Evolutionary conservation across 2,797 vertebrate species (phyloP).

Genomic region (Mallotus villosus): DNA sequence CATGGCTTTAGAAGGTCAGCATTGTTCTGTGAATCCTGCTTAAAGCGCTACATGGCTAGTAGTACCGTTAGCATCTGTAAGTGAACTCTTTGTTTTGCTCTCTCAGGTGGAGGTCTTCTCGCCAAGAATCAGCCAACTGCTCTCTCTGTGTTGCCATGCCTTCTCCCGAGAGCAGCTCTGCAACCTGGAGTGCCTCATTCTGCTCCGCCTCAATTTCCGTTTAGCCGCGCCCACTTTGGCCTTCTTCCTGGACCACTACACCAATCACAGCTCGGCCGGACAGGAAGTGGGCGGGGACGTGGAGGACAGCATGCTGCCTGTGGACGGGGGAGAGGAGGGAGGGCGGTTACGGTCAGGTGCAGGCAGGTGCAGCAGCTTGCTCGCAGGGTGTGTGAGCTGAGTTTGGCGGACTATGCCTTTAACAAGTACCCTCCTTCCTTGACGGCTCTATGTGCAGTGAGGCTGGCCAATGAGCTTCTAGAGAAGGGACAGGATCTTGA

Average conservation of each 20-base stretch:
- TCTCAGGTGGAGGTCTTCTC: slow-evolving; percentile 87
- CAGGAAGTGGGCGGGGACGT: slow-evolving; percentile 4
- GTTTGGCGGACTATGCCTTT: slow-evolving; percentile 91
- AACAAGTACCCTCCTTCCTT: slow-evolving; percentile 84
- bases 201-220: slow-evolving; percentile 83
- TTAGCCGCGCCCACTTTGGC: slow-evolving; percentile 83
- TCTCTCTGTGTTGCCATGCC: slow-evolving; percentile 84
- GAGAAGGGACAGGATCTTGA: slow-evolving; percentile 7
- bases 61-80: background rate
- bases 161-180: slow-evolving; percentile 89
- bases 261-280: slow-evolving; percentile 41
- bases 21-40: no score
- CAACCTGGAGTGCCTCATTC: slow-evolving; percentile 89
- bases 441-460: slow-evolving; percentile 81
- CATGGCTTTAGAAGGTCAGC: no score
- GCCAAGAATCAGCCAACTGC: slow-evolving; percentile 83
- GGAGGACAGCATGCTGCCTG: background rate
- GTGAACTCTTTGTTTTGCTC: background rate
- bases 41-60: no score
- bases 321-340: slow-evolving; percentile 1
- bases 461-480: slow-evolving; percentile 77
- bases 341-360: background rate
- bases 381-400: slow-evolving; percentile 82
- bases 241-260: slow-evolving; percentile 91
- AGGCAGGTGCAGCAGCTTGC: slow-evolving; percentile 71